Evolutionary conservation across 2,113 vertebrate genomes (phyloP).

Genomic region (Ibidorhyncha struthersii): DNA sequence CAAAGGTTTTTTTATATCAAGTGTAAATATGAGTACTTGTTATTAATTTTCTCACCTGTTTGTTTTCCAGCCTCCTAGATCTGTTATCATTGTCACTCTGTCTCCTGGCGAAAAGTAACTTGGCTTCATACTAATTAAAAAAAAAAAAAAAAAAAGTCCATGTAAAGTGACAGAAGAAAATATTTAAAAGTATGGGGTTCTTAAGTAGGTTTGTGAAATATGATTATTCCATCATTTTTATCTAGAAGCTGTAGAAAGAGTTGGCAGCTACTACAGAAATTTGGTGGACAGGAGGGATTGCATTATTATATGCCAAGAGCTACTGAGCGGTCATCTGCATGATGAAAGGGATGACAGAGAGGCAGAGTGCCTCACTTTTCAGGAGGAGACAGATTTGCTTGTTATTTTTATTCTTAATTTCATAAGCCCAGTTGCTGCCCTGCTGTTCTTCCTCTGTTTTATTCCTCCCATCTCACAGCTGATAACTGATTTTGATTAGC

Average conservation of each 20-base stretch:
- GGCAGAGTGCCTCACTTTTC: not conserved
- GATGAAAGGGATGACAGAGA: not conserved
- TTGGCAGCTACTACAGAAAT: not conserved
- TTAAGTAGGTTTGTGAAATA: not conserved
- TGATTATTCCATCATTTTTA: not conserved
- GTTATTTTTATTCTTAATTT: not conserved
- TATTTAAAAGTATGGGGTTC: not conserved
- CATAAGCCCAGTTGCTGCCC: not conserved
- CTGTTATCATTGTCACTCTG: not conserved
- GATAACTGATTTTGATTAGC: slow-evolving; percentile 6
- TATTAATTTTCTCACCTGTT: slow-evolving; percentile 18
- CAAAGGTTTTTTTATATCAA: not conserved
- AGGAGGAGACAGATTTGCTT: not conserved
- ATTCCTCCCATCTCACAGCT: not conserved
- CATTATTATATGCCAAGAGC: not conserved
- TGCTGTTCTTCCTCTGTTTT: not conserved
- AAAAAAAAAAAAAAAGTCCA: not conserved
- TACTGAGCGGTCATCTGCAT: not conserved
- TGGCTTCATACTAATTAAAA: not conserved
- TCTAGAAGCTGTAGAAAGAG: not conserved
- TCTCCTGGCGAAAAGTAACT: not conserved
- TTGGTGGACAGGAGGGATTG: not conserved
- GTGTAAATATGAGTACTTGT: not conserved
- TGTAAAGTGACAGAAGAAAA: not conserved
- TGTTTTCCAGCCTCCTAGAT: not conserved